Percentiles rank a stretch among this genome's conserved stretches.
Conservation (phyloP, 2,888 invertebrate species). For the Drosophila pseudotakahashii region DNA sequence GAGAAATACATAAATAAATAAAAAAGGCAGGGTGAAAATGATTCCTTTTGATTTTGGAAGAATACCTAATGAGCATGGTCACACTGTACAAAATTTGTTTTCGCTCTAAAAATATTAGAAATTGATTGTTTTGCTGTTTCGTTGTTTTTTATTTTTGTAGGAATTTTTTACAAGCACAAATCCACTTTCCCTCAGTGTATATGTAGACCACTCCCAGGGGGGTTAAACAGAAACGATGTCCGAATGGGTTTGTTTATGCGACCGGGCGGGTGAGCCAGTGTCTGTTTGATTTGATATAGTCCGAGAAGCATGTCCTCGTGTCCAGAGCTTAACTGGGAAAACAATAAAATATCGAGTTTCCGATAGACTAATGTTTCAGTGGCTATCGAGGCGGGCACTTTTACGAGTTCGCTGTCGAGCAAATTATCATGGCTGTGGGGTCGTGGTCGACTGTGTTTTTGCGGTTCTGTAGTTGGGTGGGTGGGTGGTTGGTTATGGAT, state of each 20-base stretch:
- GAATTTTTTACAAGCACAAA: not conserved
- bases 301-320: constrained; percentile 43
- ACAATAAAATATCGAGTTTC: constrained; percentile 58
- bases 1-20: too few relatives aligned
- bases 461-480: constrained; percentile 4
- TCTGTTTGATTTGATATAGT: constrained; percentile 56
- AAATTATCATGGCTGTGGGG: constrained; percentile 32
- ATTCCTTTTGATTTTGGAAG: too few relatives aligned
- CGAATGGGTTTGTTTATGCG: constrained; percentile 43
- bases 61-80: too few relatives aligned
- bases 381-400: constrained; percentile 46
- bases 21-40: too few relatives aligned
- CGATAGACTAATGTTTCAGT: constrained; percentile 51
- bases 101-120: too few relatives aligned
- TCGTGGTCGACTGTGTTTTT: constrained; percentile 21
- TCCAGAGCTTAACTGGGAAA: constrained; percentile 50
- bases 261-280: constrained; percentile 18
- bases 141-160: too few relatives aligned
- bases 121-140: too few relatives aligned
- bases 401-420: constrained; percentile 44
- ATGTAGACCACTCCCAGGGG: constrained; percentile 33
- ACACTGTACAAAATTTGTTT: too few relatives aligned
- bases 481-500: not conserved
- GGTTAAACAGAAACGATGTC: constrained; percentile 36
- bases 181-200: not conserved